phyloP scores from a whole-genome alignment of 2,113 vertebrate species.

The Bubo blakistoni region DNA sequence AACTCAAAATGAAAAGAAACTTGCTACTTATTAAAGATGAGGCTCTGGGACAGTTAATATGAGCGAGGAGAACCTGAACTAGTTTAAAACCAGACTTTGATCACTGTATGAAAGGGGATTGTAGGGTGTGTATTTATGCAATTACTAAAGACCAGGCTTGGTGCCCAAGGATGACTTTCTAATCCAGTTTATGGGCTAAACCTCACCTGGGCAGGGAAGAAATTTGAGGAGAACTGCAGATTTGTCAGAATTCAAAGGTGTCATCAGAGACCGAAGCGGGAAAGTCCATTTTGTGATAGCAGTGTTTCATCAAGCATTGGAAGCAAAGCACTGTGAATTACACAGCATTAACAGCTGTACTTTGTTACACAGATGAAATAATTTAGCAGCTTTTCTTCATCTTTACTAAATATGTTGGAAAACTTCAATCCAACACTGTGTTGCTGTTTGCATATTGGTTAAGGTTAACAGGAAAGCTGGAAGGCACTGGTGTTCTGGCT shows the following conservation, averaged over 20 bases:
- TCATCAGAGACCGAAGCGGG: not conserved
- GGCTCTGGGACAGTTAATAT: not conserved
- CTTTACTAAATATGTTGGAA: not conserved
- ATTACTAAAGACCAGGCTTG: not conserved
- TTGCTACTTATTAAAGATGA: not conserved
- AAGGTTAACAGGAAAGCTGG: not conserved
- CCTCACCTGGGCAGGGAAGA: not conserved
- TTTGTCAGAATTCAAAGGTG: not conserved
- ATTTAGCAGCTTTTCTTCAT: not conserved
- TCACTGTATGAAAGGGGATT: not conserved
- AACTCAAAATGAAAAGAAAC: not conserved
- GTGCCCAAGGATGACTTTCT: not conserved
- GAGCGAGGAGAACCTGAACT: not conserved
- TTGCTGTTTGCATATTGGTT: not conserved
- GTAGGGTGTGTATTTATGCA: not conserved
- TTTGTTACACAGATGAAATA: not conserved
- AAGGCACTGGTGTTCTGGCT: not conserved
- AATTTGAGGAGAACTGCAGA: not conserved
- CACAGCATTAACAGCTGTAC: not conserved
- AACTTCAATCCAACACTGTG: fast-evolving
- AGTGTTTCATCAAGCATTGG: not conserved
- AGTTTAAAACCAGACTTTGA: not conserved
- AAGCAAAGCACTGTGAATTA: not conserved
- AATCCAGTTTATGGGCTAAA: not conserved
- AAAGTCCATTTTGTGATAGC: not conserved